phyloP scores from a whole-genome alignment of 2,797 vertebrate genomes.

The Podargus strigoides region DNA sequence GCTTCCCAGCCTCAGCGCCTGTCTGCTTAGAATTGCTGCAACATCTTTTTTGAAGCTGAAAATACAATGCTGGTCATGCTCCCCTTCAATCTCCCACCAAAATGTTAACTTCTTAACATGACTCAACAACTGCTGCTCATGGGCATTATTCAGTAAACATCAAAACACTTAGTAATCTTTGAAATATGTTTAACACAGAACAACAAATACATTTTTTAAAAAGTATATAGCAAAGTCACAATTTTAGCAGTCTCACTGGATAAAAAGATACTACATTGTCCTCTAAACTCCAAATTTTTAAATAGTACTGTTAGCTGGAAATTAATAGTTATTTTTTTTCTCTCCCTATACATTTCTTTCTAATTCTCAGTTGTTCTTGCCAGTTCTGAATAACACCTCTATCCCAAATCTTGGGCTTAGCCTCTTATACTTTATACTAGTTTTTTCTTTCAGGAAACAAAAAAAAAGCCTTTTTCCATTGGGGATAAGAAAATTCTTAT shows the following conservation, averaged over 20 bases:
- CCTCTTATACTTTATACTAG: background rate
- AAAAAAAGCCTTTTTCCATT: background rate
- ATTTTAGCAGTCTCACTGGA: background rate
- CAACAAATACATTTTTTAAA: background rate
- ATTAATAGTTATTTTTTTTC: background rate
- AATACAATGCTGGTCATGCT: background rate
- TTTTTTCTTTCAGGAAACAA: background rate
- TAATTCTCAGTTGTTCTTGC: background rate
- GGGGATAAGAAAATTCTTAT: background rate
- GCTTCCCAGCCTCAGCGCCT: background rate
- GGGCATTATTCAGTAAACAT: background rate
- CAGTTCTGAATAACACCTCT: background rate
- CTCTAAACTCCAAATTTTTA: background rate
- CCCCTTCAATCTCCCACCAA: background rate
- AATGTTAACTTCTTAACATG: conserved; percentile 12
- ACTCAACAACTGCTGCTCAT: background rate
- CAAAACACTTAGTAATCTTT: background rate
- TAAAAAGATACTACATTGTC: background rate
- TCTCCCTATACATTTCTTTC: background rate
- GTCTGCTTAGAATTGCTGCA: background rate
- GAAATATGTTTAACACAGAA: background rate
- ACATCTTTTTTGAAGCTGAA: background rate
- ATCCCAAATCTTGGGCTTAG: background rate
- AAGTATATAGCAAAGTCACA: background rate
- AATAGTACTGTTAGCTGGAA: background rate